These are phyloP conservation scores for Leptestheria dahalacensis DNA, from an alignment of 1,140 invertebrate species.

Conservation along the genomic window DNA sequence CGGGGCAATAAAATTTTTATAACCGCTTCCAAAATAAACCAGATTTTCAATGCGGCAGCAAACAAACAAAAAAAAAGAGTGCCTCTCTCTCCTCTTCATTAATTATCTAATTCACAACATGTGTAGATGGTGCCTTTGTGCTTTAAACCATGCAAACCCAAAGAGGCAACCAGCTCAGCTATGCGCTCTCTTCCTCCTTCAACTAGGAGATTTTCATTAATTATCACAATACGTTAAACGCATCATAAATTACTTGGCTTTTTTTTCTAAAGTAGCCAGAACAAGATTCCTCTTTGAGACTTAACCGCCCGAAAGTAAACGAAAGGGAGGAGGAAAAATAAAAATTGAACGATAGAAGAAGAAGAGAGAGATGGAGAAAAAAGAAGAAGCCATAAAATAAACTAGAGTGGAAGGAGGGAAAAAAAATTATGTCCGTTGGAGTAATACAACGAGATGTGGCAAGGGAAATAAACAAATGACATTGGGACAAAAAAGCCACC, in stretches of 20 bases:
- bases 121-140: too few species aligned
- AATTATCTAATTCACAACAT: background rate
- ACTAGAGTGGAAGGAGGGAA: background rate
- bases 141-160: too few species aligned
- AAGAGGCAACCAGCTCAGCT: background rate
- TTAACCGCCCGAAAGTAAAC: background rate
- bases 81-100: background rate
- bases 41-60: background rate
- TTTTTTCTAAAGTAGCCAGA: too few species aligned
- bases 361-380: conserved; percentile 2
- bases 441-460: background rate
- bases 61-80: background rate
- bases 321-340: background rate
- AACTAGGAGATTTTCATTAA: too few species aligned
- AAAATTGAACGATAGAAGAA: background rate
- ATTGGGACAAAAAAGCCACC: background rate
- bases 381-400: background rate
- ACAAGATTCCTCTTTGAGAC: background rate
- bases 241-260: too few species aligned
- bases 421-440: background rate
- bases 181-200: too few species aligned
- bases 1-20: background rate
- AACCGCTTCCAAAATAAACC: background rate
- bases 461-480: background rate
- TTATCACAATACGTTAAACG: too few species aligned